Evolutionary conservation across 1,140 invertebrate species (phyloP).

Genomic region (Littorina saxatilis): DNA sequence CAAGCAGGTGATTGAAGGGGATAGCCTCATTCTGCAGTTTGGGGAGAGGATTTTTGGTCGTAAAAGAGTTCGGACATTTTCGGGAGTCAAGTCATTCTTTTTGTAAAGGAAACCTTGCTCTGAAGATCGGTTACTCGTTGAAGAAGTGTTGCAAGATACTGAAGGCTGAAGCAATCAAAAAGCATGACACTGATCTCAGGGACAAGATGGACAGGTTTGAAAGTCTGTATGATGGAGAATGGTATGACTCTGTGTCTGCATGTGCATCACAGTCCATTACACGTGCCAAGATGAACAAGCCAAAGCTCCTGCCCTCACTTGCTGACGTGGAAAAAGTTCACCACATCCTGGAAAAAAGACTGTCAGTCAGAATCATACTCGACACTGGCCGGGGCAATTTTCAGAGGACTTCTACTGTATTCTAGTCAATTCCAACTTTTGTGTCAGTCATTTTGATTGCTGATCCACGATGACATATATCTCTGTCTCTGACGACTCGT

Average conservation of each 20-base stretch:
- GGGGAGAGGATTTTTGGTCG: neutral
- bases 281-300: constrained; percentile 22
- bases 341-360: neutral
- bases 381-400: neutral
- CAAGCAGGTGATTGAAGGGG: neutral
- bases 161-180: neutral
- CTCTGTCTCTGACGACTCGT: no score
- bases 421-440: no score
- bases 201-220: neutral
- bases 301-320: neutral
- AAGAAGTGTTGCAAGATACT: neutral
- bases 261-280: no score
- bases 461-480: no score
- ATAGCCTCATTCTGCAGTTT: neutral
- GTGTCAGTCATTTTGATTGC: no score
- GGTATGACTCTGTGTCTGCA: no score
- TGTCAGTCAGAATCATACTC: neutral
- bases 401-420: no score
- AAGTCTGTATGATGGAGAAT: neutral
- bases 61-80: constrained; percentile 1
- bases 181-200: neutral
- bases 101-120: neutral
- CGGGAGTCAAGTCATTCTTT: neutral
- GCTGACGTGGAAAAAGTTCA: no score
- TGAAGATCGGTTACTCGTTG: neutral